Conservation (phyloP, 2,797 vertebrate species). For the Poeciliopsis presidionis region DNA sequence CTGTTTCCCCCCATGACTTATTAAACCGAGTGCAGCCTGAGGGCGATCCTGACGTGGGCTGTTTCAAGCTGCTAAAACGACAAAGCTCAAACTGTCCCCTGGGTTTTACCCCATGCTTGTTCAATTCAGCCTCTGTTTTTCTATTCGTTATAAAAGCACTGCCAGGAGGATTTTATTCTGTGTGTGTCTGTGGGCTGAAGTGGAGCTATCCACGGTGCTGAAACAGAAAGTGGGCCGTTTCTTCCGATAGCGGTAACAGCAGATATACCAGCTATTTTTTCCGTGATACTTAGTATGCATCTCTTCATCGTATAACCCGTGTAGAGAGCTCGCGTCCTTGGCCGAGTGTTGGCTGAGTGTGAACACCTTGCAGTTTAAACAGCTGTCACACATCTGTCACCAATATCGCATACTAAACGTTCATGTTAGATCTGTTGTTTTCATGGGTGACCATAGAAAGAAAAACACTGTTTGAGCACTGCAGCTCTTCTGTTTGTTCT, state of each 20-base stretch:
- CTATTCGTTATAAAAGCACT: not conserved
- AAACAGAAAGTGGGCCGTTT: constrained; percentile 11
- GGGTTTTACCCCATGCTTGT: constrained; percentile 55
- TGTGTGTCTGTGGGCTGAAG: not conserved
- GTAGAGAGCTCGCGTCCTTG: constrained; percentile 29
- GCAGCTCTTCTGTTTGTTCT: not conserved
- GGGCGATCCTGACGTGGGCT: constrained; percentile 64
- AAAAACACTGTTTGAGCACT: not conserved
- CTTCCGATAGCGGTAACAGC: not conserved
- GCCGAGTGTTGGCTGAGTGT: constrained; percentile 33
- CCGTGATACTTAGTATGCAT: constrained; percentile 1
- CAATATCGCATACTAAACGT: constrained; percentile 45
- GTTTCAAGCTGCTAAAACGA: constrained; percentile 73
- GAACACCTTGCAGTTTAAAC: constrained; percentile 58
- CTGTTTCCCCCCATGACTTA: constrained; percentile 48
- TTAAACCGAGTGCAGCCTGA: constrained; percentile 74
- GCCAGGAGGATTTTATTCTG: not conserved
- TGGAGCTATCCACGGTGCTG: constrained; percentile 65
- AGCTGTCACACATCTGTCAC: constrained; percentile 65
- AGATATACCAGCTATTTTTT: not conserved
- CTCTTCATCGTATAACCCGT: constrained; percentile 23
- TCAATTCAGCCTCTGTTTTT: constrained; percentile 27
- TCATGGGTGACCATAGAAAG: constrained; percentile 27
- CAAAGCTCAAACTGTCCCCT: constrained; percentile 71
- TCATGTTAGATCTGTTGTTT: constrained; percentile 42